These are phyloP conservation scores for Myodes glareolus DNA, from an alignment of 2,113 vertebrate genomes.

Conservation along the genomic window DNA sequence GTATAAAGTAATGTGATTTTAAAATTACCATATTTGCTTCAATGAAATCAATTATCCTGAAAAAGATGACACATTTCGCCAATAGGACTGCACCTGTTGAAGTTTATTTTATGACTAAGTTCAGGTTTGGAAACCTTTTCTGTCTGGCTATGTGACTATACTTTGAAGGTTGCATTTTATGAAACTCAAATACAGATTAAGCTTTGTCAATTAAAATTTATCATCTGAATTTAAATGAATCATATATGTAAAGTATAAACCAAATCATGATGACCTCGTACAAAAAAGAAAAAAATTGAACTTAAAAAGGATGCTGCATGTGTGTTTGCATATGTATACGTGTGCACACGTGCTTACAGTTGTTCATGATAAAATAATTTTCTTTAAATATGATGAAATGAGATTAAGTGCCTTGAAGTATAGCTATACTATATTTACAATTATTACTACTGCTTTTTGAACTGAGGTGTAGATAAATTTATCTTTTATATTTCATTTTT, in stretches of 20 bases:
- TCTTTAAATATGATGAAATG: slow-evolving; percentile 18
- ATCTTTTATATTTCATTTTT: not conserved
- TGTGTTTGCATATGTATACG: too few relatives aligned
- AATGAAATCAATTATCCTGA: not conserved
- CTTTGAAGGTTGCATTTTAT: not conserved
- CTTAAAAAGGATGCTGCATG: not conserved
- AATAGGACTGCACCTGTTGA: not conserved
- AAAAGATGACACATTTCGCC: not conserved
- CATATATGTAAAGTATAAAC: not conserved
- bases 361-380: slow-evolving; percentile 23
- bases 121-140: not conserved
- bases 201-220: not conserved
- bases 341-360: not conserved
- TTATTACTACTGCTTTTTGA: not conserved
- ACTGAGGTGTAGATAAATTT: not conserved
- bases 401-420: not conserved
- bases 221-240: not conserved
- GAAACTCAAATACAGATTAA: not conserved
- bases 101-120: not conserved
- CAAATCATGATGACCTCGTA: not conserved
- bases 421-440: slow-evolving; percentile 1
- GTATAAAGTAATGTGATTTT: not conserved
- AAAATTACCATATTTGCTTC: not conserved
- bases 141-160: not conserved
- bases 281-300: not conserved